Evolutionary conservation across 35 echinoderm and acorn worm species (phyloP).

Genomic region (Anneissia japonica): DNA sequence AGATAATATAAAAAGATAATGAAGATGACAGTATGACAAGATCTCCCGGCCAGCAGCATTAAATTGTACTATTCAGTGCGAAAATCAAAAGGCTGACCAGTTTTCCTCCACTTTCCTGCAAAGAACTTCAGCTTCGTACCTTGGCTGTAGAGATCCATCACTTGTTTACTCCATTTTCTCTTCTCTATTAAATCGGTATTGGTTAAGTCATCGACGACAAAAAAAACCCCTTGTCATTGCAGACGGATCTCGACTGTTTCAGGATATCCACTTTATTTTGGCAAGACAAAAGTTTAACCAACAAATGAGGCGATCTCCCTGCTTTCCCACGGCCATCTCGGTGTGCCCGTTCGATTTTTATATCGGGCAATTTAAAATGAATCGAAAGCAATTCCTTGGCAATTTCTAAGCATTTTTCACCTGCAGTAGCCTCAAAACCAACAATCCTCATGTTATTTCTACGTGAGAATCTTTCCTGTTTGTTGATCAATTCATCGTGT

Average conservation of each 20-base stretch:
- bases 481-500: neutral
- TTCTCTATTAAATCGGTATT: conserved; percentile 23
- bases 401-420: neutral
- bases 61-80: too few species aligned
- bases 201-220: conserved; percentile 44
- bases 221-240: conserved; percentile 5
- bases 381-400: neutral
- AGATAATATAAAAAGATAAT: too few species aligned
- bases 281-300: conserved; percentile 7
- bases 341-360: neutral
- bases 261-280: conserved; percentile 42
- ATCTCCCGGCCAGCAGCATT: too few species aligned
- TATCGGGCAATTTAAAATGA: neutral
- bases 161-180: conserved; percentile 41
- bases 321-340: neutral
- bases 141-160: conserved; percentile 35
- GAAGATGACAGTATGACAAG: too few species aligned
- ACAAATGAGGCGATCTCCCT: neutral
- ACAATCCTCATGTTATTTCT: neutral
- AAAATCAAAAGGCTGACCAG: too few species aligned
- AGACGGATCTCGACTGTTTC: conserved; percentile 13
- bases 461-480: neutral
- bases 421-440: neutral
- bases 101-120: conserved; percentile 31
- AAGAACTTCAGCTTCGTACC: conserved; percentile 40